Evolutionary conservation across 1,140 invertebrate species (phyloP), one percentile per base, ranked within the genome.

Genomic region (Lepidurus couesii): DNA sequence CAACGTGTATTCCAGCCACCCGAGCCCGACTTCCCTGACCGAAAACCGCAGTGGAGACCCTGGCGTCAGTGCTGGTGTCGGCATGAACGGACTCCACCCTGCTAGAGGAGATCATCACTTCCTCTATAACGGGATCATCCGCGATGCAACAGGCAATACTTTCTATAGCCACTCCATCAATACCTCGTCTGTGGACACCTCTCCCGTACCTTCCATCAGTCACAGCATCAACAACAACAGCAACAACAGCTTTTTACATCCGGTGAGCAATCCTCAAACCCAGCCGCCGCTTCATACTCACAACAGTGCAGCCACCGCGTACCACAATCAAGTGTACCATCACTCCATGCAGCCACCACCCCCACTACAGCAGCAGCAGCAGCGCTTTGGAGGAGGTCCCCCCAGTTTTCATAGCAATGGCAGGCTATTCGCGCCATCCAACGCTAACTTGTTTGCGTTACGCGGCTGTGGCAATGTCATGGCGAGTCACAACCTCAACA

Each of bases 151-250:
- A 21, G 53, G 53, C 53, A 65, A 65, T 65, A 65, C 53, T 13
- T 65, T 65, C 53, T 65, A 65, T 21, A 65, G 53, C 53, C 53
- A 65, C 21, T 65, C 53, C 53, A 65, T 65, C 21, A n/a, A 65
- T 16, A 21, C 53, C 21, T 34, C 34, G 2, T 42, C 76, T 42
- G 76, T 42, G 44, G 42, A 42, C 24, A 21, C 42, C 13, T 45
- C 75, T 16, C 24, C 42, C 34, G 44, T 42, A 0, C 42, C 26
- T 76, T 7, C 8, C 42, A 8, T 11, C 34, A 9, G 13, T 21
- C 44, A 7, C 75, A 76, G 13, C 75, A 75, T 43, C 74, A 75
- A 11, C 75, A 44, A 21, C 75, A 77, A 26, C 76, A 77, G 42
- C 16, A 24, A 5, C 75, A 43, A 44, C 44, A 34, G 21, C 44